Evolutionary conservation across 2,888 invertebrate species (phyloP).

Genomic region (Notodromas monacha): DNA sequence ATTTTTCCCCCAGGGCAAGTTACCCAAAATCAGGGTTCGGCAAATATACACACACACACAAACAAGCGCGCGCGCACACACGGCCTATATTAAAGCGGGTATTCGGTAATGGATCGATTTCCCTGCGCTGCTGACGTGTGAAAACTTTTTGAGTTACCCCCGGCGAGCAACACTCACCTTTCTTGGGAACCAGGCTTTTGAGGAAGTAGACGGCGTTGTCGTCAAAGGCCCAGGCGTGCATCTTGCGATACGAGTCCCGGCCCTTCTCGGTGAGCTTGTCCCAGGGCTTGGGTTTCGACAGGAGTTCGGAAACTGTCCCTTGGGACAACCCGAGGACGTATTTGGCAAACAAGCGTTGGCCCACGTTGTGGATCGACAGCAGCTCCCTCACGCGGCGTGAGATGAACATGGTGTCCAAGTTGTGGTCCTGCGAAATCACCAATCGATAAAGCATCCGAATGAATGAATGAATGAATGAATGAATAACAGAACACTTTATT

Average conservation of each 20-base stretch:
- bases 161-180: slow-evolving; percentile 43
- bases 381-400: slow-evolving; percentile 69
- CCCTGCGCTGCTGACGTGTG: too few species aligned
- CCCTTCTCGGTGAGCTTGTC: slow-evolving; percentile 98
- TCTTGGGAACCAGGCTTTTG: slow-evolving; percentile 88
- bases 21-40: too few species aligned
- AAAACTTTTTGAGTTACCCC: too few species aligned
- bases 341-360: slow-evolving; percentile 90
- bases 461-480: too few species aligned
- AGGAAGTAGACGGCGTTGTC: slow-evolving; percentile 83
- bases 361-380: slow-evolving; percentile 85
- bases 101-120: too few species aligned
- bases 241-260: slow-evolving; percentile 89
- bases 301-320: slow-evolving; percentile 85
- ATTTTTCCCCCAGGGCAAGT: too few species aligned
- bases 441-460: too few species aligned
- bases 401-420: slow-evolving; percentile 75
- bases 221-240: slow-evolving; percentile 98
- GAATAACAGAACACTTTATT: too few species aligned
- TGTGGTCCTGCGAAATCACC: too few species aligned
- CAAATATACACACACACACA: too few species aligned
- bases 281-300: slow-evolving; percentile 98
- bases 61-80: too few species aligned
- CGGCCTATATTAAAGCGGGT: too few species aligned
- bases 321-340: slow-evolving; percentile 85